Conservation (phyloP, 2,888 invertebrate species). For the Mactromeris polynyma region DNA sequence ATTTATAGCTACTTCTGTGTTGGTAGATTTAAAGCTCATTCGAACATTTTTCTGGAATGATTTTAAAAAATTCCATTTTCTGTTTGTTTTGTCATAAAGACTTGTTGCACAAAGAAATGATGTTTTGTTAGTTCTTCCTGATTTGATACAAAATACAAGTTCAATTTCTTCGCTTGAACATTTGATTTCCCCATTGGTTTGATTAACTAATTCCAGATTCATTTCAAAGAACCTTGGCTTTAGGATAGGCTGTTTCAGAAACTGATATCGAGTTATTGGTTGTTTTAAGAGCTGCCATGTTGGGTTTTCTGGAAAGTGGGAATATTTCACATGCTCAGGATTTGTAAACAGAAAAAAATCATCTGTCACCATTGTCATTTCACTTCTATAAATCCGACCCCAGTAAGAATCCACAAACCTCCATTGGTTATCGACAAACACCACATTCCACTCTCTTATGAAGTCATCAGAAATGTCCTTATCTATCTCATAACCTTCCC, state of each 20-base stretch:
- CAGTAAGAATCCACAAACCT: slow-evolving; percentile 61
- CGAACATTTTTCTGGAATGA: not conserved
- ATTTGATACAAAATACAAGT: slow-evolving; percentile 75
- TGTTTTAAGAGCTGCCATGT: slow-evolving; percentile 80
- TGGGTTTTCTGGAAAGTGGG: slow-evolving; percentile 78
- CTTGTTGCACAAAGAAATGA: slow-evolving; percentile 77
- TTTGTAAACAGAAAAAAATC: slow-evolving; percentile 81
- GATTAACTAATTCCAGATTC: slow-evolving; percentile 71
- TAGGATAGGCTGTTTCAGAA: slow-evolving; percentile 77
- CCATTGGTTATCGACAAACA: slow-evolving; percentile 62
- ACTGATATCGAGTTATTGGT: slow-evolving; percentile 73
- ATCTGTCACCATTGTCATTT: slow-evolving; percentile 66
- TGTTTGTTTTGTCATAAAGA: slow-evolving; percentile 49
- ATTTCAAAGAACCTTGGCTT: slow-evolving; percentile 81
- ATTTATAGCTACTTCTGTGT: not conserved
- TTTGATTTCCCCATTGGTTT: slow-evolving; percentile 71
- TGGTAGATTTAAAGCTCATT: not conserved
- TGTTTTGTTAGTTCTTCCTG: slow-evolving; percentile 52
- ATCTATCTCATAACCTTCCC: slow-evolving; percentile 77
- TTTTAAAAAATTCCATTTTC: not conserved
- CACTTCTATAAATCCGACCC: slow-evolving; percentile 38
- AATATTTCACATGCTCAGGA: slow-evolving; percentile 78
- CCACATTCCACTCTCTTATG: slow-evolving; percentile 68
- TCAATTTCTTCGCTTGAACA: slow-evolving; percentile 75
- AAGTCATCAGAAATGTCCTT: slow-evolving; percentile 64